These are phyloP conservation scores for Misgurnus mizolepis DNA, from an alignment of 2,113 vertebrate genomes.

Conservation along the genomic window DNA sequence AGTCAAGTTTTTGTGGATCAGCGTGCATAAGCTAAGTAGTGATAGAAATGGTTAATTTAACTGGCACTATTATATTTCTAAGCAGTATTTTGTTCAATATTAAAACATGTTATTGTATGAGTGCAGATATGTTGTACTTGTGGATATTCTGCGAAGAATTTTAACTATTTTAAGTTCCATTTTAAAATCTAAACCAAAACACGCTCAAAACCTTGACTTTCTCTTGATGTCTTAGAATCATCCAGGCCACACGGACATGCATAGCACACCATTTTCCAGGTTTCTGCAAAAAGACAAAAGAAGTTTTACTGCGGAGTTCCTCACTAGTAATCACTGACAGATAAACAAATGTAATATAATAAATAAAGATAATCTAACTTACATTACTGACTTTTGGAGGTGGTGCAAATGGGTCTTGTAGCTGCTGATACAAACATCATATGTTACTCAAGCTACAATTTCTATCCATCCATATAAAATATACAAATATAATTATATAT, in stretches of 20 bases:
- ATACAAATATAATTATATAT: too few relatives aligned
- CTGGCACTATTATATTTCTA: background rate
- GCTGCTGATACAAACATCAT: constrained; percentile 68
- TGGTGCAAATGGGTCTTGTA: constrained; percentile 87
- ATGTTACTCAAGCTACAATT: constrained; percentile 62
- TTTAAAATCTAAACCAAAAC: background rate
- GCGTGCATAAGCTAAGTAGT: constrained; percentile 75
- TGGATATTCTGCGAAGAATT: background rate
- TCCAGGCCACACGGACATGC: constrained; percentile 91
- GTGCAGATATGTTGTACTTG: too few relatives aligned
- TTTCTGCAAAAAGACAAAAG: constrained; percentile 73
- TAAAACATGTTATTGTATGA: too few relatives aligned
- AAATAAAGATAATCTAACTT: constrained; percentile 63
- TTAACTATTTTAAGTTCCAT: background rate
- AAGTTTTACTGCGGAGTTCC: background rate
- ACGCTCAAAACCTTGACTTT: constrained; percentile 82
- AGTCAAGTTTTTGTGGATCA: constrained; percentile 89
- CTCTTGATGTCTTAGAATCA: constrained; percentile 92
- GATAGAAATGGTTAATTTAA: background rate
- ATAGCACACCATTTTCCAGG: constrained; percentile 94
- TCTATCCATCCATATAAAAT: background rate
- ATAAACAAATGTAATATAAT: constrained; percentile 43
- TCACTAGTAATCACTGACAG: background rate
- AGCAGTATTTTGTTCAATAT: background rate
- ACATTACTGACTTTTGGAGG: constrained; percentile 87